Evolutionary conservation across 2,797 vertebrate genomes (phyloP), one percentile per base, ranked within the genome.

Genomic region (Propithecus perrieri): DNA sequence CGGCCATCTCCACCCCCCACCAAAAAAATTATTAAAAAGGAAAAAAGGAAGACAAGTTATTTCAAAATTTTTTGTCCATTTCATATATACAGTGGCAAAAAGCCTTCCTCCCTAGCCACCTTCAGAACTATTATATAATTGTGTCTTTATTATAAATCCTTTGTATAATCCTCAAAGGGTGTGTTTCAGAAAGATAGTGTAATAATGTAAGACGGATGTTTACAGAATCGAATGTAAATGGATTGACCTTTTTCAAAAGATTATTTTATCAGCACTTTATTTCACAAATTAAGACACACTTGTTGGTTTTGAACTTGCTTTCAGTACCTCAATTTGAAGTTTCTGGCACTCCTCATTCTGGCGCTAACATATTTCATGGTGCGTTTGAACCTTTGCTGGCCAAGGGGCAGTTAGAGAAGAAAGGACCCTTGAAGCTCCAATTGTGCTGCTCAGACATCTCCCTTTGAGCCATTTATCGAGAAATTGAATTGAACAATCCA

Each of bases 311-410:
- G 61, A 94, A 90, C 46, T 86, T 17, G 1, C 67, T 94, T 96
- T 96, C 88, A 86, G 46, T 81, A 46, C 95, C 95, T 97, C 91
- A 92, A n/a, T 76, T 96, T 94, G 94, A 94, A 91, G 89, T 83
- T 38, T 50, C 92, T 63, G 50, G 48, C 87, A 76, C 96, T 94
- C 63, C 53, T 94, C 41, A 18, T 59, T 67, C 74, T 85, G 71
- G 78, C 30, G 88, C 55, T 97, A 96, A 96, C 65, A 48, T n/a
- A 81, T 91, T 80, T 94, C 96, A 86, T 59, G 85, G 69, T 72
- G 15, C 28, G 0, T 63, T 89, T 92, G 86, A 96, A 97, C 67
- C 74, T 61, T 46, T 59, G 35, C 71, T 85, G 95, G 85, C 81
- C 95, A 90, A 96, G 41, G n/a, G n/a, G 85, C 89, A 87, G 87